Conservation (phyloP, 2,113 vertebrate species). For the Syngnathus scovelli region DNA sequence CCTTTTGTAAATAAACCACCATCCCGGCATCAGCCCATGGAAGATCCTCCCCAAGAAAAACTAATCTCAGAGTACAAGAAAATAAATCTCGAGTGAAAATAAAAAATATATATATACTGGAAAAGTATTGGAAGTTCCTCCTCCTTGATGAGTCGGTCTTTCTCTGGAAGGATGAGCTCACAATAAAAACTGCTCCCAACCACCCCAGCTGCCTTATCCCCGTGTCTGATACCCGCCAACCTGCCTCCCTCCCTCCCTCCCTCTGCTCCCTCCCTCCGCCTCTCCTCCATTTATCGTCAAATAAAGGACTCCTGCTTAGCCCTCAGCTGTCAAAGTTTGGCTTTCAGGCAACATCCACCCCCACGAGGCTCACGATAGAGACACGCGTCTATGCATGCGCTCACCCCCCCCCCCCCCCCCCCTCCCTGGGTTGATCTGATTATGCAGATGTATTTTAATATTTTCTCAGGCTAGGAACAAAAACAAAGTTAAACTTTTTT, state of each 20-base stretch:
- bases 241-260: conserved; percentile 18
- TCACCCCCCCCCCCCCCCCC: conserved; percentile 4
- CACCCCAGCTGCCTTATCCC: conserved; percentile 67
- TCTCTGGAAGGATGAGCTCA: conserved; percentile 50
- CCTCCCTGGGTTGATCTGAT: not conserved
- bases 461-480: not conserved
- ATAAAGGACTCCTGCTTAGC: conserved; percentile 25
- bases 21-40: conserved; percentile 65
- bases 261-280: conserved; percentile 23
- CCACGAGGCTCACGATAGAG: conserved; percentile 20
- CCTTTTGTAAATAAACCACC: conserved; percentile 87
- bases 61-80: not conserved
- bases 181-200: conserved; percentile 62
- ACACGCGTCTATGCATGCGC: conserved; percentile 26
- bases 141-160: conserved; percentile 12
- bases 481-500: not conserved
- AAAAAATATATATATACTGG: too few relatives aligned
- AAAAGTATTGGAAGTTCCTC: conserved; percentile 1
- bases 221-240: conserved; percentile 38
- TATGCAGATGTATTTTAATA: not conserved
- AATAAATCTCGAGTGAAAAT: too few relatives aligned
- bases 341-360: conserved; percentile 35
- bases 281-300: conserved; percentile 46
- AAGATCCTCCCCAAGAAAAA: not conserved
- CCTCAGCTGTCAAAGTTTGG: conserved; percentile 53